Conservation (phyloP, 2,113 vertebrate genomes). For the Dipodomys merriami region DNA sequence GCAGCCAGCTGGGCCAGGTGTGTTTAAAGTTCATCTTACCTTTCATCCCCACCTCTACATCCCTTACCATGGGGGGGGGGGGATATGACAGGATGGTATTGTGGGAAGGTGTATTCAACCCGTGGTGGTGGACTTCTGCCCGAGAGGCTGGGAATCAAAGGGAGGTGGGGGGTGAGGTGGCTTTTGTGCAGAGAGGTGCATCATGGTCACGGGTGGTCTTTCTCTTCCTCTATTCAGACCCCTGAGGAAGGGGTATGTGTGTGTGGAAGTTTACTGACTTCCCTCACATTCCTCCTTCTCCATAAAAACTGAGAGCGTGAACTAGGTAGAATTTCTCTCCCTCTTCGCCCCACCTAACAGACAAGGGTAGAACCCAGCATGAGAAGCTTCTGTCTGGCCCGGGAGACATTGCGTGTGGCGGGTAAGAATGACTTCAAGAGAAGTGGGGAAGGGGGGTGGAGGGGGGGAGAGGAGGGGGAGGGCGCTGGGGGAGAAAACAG, state of each 20-base stretch:
- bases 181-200: slow-evolving; percentile 82
- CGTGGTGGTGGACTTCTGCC: slow-evolving; percentile 80
- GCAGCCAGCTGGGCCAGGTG: slow-evolving; percentile 84
- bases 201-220: slow-evolving; percentile 66
- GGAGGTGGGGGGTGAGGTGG: slow-evolving; percentile 63
- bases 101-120: slow-evolving; percentile 77
- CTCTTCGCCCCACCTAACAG: not conserved
- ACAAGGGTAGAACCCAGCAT: not conserved
- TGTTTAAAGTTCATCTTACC: slow-evolving; percentile 85
- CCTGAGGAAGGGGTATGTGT: slow-evolving; percentile 35
- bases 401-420: too few species aligned
- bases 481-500: slow-evolving; percentile 40
- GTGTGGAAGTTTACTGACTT: slow-evolving; percentile 40
- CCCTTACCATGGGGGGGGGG: too few species aligned
- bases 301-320: slow-evolving; percentile 67
- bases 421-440: too few species aligned
- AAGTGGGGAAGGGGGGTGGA: too few species aligned
- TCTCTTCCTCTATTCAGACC: slow-evolving; percentile 54
- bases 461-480: too few species aligned
- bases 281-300: slow-evolving; percentile 63
- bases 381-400: not conserved
- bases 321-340: slow-evolving; percentile 48
- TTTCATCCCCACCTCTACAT: slow-evolving; percentile 32
- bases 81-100: slow-evolving; percentile 76
- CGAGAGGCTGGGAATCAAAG: slow-evolving; percentile 75